phyloP scores from a whole-genome alignment of 2,888 invertebrate species.

The Carabus problematicus region DNA sequence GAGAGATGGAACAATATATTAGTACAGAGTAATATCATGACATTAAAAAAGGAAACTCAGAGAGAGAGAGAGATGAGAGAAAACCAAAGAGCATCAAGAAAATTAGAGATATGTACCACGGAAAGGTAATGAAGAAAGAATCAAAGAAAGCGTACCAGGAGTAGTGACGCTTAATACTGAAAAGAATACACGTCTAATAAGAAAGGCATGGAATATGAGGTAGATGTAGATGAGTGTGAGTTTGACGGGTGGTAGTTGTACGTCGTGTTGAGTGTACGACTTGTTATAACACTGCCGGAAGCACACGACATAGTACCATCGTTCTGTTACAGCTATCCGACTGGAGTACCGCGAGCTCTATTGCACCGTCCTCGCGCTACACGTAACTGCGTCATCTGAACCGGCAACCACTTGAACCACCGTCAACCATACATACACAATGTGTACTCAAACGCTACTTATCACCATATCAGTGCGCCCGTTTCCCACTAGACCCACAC shows the following conservation, averaged over 20 bases:
- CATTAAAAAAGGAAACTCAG: no score
- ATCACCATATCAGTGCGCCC: no score
- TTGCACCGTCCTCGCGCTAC: background rate
- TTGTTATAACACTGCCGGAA: conserved; percentile 25
- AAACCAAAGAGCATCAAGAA: no score
- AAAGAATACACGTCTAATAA: background rate
- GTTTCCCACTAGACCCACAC: no score
- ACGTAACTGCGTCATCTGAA: conserved; percentile 9
- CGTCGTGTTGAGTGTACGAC: background rate
- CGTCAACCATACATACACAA: no score
- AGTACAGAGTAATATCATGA: no score
- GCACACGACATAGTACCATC: conserved; percentile 21
- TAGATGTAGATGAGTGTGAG: background rate
- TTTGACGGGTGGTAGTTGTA: conserved; percentile 1
- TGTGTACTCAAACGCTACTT: no score
- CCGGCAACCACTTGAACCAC: background rate
- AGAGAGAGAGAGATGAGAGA: no score
- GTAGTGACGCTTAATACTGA: no score
- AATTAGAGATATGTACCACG: no score
- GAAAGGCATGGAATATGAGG: background rate
- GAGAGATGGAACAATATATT: no score
- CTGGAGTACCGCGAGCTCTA: conserved; percentile 9
- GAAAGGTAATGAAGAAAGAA: background rate
- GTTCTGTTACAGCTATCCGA: conserved; percentile 23
- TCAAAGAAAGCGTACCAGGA: conserved; percentile 2